Evolutionary conservation across 2,888 invertebrate species (phyloP).

Genomic region (Parnassius apollo): DNA sequence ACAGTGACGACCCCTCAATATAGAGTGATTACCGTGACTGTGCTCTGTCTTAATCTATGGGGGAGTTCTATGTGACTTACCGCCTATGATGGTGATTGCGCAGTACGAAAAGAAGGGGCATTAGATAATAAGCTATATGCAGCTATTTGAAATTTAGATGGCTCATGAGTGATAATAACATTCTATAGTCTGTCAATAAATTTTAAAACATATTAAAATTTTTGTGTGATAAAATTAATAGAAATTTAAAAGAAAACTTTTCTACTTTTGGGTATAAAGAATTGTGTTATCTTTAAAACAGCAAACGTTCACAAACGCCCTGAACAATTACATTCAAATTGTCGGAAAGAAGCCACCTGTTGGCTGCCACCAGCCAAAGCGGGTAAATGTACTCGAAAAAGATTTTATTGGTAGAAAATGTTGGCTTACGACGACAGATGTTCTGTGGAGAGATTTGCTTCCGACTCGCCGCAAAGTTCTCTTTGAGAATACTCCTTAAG

Average conservation of each 20-base stretch:
- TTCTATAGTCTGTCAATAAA: too few species aligned
- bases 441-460: conserved; percentile 58
- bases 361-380: conserved; percentile 47
- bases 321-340: conserved; percentile 70
- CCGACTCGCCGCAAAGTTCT: conserved; percentile 46
- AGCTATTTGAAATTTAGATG: too few species aligned
- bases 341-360: conserved; percentile 72
- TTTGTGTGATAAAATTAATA: too few species aligned
- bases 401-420: conserved; percentile 67
- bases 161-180: too few species aligned
- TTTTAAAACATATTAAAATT: too few species aligned
- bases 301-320: conserved; percentile 37
- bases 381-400: conserved; percentile 60
- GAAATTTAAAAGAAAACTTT: conserved; percentile 1
- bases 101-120: too few species aligned
- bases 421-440: conserved; percentile 61
- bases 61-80: too few species aligned
- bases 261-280: not conserved
- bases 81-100: too few species aligned
- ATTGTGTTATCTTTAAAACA: not conserved
- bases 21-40: too few species aligned
- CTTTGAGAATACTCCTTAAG: conserved; percentile 52
- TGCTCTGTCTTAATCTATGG: too few species aligned
- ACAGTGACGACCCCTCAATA: too few species aligned
- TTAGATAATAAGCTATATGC: too few species aligned